A percentile compares a stretch with the other conserved stretches of the same genome.
phyloP scores from a whole-genome alignment of 1,140 invertebrate genomes.

The Philotrypesis tridentata region DNA sequence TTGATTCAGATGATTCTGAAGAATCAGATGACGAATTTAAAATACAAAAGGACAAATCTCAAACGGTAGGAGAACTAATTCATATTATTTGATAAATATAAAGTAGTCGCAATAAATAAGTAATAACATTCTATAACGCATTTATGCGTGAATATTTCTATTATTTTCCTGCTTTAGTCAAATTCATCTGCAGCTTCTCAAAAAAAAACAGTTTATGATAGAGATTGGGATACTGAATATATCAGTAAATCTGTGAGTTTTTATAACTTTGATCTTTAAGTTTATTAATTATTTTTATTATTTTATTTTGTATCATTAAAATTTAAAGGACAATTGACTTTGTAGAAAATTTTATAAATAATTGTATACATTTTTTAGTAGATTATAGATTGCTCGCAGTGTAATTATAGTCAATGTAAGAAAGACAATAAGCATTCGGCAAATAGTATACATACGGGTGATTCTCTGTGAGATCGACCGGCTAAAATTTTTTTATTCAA shows the following conservation, averaged over 20 bases:
- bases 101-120: too few relatives aligned
- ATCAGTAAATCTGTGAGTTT: background rate
- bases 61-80: background rate
- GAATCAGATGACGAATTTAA: constrained; percentile 35
- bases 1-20: constrained; percentile 25
- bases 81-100: too few relatives aligned
- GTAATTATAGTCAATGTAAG: too few relatives aligned
- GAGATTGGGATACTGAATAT: background rate
- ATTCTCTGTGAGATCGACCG: too few relatives aligned
- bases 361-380: too few relatives aligned
- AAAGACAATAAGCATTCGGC: too few relatives aligned
- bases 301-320: background rate
- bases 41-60: background rate
- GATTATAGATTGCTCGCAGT: too few relatives aligned
- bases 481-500: too few relatives aligned
- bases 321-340: too few relatives aligned
- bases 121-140: background rate
- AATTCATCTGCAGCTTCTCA: background rate
- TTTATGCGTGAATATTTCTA: background rate
- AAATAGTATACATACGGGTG: too few relatives aligned
- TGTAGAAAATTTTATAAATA: too few relatives aligned
- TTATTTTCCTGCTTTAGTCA: background rate
- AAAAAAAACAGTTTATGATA: background rate
- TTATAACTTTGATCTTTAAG: background rate
- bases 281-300: background rate